Base-by-base conservation (phyloP, 1,140 invertebrate species). In the Manduca sexta region DNA sequence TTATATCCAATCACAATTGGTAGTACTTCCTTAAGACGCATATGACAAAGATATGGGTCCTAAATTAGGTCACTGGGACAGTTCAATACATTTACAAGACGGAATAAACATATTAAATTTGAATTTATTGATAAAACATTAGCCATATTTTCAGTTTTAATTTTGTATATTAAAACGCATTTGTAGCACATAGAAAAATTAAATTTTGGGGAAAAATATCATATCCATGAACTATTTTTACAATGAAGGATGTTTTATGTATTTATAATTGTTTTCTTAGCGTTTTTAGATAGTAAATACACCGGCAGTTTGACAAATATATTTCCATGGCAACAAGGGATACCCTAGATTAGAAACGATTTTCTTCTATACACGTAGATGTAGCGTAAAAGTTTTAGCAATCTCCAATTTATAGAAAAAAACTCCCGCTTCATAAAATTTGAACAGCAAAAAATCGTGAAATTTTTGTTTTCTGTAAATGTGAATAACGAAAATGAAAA, bases 101-200 rank as follows among this genome's bases (percentile, higher is more conserved):
- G 18, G 37, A 41, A 41, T 14, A 34, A n/a, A 31, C 10, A 12
- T 16, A 41, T 51, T 47, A 26, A 45, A 13, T 14, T 34, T 11
- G 5, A 14, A 16, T 37, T 33, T 64, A 65, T 65, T 58, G 62
- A 65, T 18, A 56, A 58, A 65, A 65, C 62, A 53, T 56, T 47
- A 4, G 26, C 15, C 1, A 38, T 35, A 5, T 12, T 5, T 26
- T 35, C 8, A 35, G 5, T 35, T n/a, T 11, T 35, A 12, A 35
- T n/a, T 11, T 35, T 35, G 8, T n/a, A 12, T 35, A n/a, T 11
- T 14, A n/a, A 11, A 35, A n/a, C 5, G 1, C n/a, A 5, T 11
- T 35, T 35, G 5, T 5, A 35, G 33, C 5, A 35, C 3, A 34
- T 11, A 35, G 8, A 12, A 12, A n/a, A 11, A 11, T 35, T 12